Percentiles rank a stretch among this genome's conserved stretches.
phyloP scores from a whole-genome alignment of 2,113 vertebrate species.

The Mustelus asterias region DNA sequence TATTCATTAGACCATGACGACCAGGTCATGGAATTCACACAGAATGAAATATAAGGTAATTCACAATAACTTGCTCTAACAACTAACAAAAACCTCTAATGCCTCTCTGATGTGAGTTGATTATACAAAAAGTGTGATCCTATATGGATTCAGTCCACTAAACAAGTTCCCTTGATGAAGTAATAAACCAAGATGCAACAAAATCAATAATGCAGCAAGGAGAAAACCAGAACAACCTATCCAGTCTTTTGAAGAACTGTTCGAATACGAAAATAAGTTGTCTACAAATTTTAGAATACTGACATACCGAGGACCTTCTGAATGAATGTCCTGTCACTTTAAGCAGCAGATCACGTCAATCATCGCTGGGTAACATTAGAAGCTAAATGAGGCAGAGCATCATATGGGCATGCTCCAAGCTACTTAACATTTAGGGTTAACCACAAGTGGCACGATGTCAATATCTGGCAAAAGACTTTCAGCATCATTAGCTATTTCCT shows the following conservation, averaged over 20 bases:
- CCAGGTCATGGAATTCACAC: background rate
- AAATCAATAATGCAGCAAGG: background rate
- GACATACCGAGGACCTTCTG: background rate
- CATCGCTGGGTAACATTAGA: background rate
- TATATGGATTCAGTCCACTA: conserved; percentile 4
- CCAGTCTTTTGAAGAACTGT: background rate
- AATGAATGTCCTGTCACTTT: background rate
- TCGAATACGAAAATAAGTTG: background rate
- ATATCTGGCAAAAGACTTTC: conserved; percentile 45
- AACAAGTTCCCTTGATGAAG: background rate
- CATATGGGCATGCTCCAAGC: conserved; percentile 44
- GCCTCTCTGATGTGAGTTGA: background rate
- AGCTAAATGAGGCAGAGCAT: conserved; percentile 14
- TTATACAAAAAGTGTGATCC: background rate
- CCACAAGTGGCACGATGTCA: conserved; percentile 49
- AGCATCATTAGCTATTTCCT: conserved; percentile 40
- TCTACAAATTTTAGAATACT: background rate
- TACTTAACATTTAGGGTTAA: conserved; percentile 40
- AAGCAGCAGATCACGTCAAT: background rate
- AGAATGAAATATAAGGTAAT: background rate
- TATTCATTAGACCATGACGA: background rate
- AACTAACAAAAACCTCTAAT: background rate
- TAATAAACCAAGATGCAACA: background rate
- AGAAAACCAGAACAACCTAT: too few species aligned
- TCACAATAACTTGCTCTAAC: background rate